Percentiles rank a stretch among this genome's conserved stretches.
These are phyloP conservation scores for Riparia riparia DNA, from an alignment of 2,113 vertebrate species.

Conservation along the genomic window DNA sequence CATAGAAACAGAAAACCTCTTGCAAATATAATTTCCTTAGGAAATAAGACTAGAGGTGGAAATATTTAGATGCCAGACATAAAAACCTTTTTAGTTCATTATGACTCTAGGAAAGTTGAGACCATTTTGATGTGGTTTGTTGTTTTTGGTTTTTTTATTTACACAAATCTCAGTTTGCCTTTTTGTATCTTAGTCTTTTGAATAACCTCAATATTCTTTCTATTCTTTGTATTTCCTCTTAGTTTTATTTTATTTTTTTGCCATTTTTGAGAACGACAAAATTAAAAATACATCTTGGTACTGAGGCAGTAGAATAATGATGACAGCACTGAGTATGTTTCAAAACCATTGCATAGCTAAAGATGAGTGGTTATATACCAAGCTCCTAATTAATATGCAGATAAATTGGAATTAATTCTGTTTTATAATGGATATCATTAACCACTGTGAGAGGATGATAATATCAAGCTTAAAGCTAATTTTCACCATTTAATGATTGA, in stretches of 20 bases:
- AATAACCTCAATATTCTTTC: not conserved
- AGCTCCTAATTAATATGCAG: constrained; percentile 17
- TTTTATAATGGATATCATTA: constrained; percentile 17
- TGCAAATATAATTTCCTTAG: not conserved
- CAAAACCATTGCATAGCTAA: not conserved
- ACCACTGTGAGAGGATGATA: not conserved
- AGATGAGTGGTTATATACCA: not conserved
- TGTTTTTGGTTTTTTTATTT: not conserved
- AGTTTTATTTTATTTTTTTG: not conserved
- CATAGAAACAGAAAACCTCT: not conserved
- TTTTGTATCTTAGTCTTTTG: not conserved
- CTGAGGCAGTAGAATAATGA: not conserved
- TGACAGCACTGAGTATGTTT: not conserved
- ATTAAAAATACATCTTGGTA: not conserved
- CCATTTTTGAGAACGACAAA: not conserved
- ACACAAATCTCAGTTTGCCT: not conserved
- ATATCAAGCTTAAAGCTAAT: constrained; percentile 12
- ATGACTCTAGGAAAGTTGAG: not conserved
- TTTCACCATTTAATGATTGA: not conserved
- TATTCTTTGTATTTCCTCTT: not conserved
- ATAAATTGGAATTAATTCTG: constrained; percentile 30
- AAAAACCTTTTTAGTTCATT: not conserved
- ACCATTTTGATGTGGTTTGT: not conserved
- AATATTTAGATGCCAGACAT: not conserved
- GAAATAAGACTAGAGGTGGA: not conserved